Percentiles rank a stretch among this genome's conserved stretches.
Evolutionary conservation across 2,797 vertebrate species (phyloP).

Genomic region (Denticeps clupeoides): DNA sequence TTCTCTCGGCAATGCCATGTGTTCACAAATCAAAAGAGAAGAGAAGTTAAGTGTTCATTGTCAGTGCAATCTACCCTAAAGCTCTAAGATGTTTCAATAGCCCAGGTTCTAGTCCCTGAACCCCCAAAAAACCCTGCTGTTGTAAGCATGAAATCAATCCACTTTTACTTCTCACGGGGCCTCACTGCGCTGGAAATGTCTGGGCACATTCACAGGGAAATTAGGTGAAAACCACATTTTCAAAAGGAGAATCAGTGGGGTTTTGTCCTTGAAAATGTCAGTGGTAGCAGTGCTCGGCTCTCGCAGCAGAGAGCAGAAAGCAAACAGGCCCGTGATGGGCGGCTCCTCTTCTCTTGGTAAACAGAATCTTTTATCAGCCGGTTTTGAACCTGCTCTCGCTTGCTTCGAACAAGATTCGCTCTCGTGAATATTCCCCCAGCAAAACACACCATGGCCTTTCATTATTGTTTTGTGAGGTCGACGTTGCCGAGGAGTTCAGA

Average conservation of each 20-base stretch:
- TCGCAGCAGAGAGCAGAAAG: background rate
- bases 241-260: constrained; percentile 11
- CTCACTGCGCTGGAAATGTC: constrained; percentile 9
- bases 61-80: background rate
- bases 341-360: background rate
- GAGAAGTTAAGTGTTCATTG: too few relatives aligned
- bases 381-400: constrained; percentile 3
- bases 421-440: too few relatives aligned
- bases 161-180: constrained; percentile 2
- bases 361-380: constrained; percentile 1
- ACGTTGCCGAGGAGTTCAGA: too few relatives aligned
- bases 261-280: constrained; percentile 20
- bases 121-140: background rate
- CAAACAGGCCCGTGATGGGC: background rate
- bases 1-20: too few relatives aligned
- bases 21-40: too few relatives aligned
- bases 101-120: constrained; percentile 1
- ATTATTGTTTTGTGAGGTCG: too few relatives aligned
- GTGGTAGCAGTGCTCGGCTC: too few relatives aligned
- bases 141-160: constrained; percentile 12
- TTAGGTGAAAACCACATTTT: constrained; percentile 16
- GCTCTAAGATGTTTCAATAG: background rate
- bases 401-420: background rate
- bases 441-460: too few relatives aligned
- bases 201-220: constrained; percentile 9